Base-by-base conservation (phyloP, 2,888 invertebrate genomes). In the Erebia palarica region DNA sequence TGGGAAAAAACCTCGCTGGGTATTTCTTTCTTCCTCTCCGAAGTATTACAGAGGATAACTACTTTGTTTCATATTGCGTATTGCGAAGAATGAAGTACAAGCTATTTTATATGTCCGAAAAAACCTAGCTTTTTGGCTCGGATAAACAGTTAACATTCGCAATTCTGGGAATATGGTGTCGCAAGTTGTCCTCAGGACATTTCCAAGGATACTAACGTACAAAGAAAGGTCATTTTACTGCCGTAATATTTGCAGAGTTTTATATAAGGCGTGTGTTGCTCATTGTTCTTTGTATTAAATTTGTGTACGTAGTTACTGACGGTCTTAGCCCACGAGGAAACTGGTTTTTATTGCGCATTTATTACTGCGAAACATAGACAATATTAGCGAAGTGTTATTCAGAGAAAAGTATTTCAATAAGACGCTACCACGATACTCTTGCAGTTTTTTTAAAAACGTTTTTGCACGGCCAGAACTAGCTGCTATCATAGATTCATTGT, bases 221-320 rank as follows among this genome's bases (percentile, higher is more conserved):
- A 81, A 81, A 81, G 78, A 78, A 82, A 82, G 79, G 81, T 73
- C 77, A 77, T 70, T 76, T 79, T 75, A 70, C 73, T 78, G 76
- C 74, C 65, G 36, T 59, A 66, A 71, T 71, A 71, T 73, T 73
- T 65, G 60, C n/a, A 13, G 47, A 68, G 70, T 65, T 61, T 68
- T 65, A 65, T 68, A 42, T 65, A 61, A 57, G 47, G 8, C 47
- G 63, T 18, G 2, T 21, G 21, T 63, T 21, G 47, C 10, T 63
- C 18, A 21, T 49, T 63, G 8, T 21, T 49, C 47, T 47, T 21
- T 63, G 63, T 21, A 21, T 63, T 63, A 21, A 63, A 63, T 21
- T 3, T 60, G 16, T 36, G 36, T 36, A 36, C 27, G 27, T 60
- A 44, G 60, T 16, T 4, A 44, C 60, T 10, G 42, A 4, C 16